These are phyloP conservation scores for Drosophila conformis DNA, from an alignment of 2,888 invertebrate species.

Conservation along the genomic window DNA sequence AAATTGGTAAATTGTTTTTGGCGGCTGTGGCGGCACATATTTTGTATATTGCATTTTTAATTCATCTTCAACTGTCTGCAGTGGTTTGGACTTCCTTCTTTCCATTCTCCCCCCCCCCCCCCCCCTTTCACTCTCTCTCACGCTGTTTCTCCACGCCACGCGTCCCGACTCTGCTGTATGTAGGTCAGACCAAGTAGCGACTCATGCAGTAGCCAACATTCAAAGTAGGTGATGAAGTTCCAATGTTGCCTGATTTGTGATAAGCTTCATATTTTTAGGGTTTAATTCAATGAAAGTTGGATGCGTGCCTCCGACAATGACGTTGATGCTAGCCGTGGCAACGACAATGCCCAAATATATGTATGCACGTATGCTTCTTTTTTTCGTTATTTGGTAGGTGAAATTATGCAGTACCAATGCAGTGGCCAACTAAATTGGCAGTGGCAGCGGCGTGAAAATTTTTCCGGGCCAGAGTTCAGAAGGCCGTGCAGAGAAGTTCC, in stretches of 20 bases:
- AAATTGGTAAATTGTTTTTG: constrained; percentile 83
- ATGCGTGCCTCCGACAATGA: constrained; percentile 50
- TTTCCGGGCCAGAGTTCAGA: constrained; percentile 76
- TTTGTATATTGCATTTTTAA: constrained; percentile 78
- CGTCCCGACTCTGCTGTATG: constrained; percentile 33
- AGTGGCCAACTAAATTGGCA: constrained; percentile 37
- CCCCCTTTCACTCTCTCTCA: neutral
- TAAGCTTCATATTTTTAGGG: constrained; percentile 82
- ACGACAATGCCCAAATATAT: constrained; percentile 53
- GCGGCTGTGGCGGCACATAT: constrained; percentile 73
- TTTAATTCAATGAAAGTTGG: constrained; percentile 79
- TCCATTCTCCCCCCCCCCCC: neutral
- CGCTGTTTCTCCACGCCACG: constrained; percentile 7
- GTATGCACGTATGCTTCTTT: constrained; percentile 7
- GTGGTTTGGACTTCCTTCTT: constrained; percentile 12
- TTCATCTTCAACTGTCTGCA: constrained; percentile 57
- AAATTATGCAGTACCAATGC: constrained; percentile 69
- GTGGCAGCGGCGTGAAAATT: constrained; percentile 70
- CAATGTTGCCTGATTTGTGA: constrained; percentile 81
- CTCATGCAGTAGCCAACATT: constrained; percentile 79
- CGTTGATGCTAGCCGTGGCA: constrained; percentile 12
- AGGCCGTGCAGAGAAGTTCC: constrained; percentile 39
- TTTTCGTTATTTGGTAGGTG: constrained; percentile 52
- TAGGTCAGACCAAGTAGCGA: constrained; percentile 67
- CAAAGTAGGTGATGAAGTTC: constrained; percentile 83